Evolutionary conservation across 2,113 vertebrate species (phyloP).

Genomic region (Alaudala cheleensis): DNA sequence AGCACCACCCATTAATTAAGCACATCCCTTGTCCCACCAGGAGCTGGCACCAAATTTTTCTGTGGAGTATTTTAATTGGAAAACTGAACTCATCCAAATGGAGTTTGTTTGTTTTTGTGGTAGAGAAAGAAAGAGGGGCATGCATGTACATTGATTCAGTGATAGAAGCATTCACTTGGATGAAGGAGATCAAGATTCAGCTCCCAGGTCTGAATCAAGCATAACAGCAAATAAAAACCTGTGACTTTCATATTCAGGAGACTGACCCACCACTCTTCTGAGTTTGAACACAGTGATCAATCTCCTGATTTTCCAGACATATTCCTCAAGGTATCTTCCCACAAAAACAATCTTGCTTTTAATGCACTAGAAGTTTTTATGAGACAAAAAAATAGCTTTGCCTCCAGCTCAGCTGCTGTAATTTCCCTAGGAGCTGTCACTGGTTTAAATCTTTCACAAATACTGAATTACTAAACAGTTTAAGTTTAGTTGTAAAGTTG

Average conservation of each 20-base stretch:
- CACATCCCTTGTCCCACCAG: neutral
- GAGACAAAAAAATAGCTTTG: neutral
- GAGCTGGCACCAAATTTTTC: neutral
- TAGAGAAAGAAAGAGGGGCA: neutral
- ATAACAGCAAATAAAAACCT: neutral
- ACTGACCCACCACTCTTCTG: neutral
- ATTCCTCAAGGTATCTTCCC: neutral
- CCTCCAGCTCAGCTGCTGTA: neutral
- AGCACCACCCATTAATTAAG: neutral
- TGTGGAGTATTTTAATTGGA: neutral
- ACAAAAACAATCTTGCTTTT: neutral
- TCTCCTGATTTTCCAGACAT: neutral
- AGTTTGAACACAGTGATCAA: neutral
- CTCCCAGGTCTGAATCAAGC: neutral
- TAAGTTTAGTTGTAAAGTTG: neutral
- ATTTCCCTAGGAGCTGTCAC: neutral
- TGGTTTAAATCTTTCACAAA: conserved; percentile 19
- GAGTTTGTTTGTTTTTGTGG: neutral
- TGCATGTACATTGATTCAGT: neutral
- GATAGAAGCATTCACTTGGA: neutral
- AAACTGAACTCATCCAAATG: neutral
- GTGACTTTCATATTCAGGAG: neutral
- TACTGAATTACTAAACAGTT: neutral
- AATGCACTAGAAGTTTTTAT: neutral
- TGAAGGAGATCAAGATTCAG: neutral